Percentiles rank a stretch among this genome's conserved stretches.
phyloP scores from a whole-genome alignment of 2,888 invertebrate genomes.

The Strigamia transsilvanica region DNA sequence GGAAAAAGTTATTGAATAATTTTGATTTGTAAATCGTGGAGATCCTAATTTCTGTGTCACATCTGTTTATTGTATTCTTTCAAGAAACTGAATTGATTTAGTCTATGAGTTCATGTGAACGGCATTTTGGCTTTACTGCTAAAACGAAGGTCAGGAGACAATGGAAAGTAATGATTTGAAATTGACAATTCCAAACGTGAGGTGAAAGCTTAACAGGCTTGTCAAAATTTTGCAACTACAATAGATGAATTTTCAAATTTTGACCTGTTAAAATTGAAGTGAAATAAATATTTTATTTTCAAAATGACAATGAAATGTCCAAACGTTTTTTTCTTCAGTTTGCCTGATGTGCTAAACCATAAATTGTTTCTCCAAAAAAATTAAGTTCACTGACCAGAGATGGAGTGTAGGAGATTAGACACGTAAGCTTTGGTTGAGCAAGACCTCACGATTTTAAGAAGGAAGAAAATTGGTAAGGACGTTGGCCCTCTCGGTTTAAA shows the following conservation, averaged over 20 bases:
- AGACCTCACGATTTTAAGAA: not conserved
- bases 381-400: conserved; percentile 2
- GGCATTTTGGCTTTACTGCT: not conserved
- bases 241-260: too few relatives aligned
- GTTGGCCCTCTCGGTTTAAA: not conserved
- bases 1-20: not conserved
- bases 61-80: not conserved
- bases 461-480: conserved; percentile 2
- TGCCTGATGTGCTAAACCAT: not conserved
- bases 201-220: not conserved
- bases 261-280: too few relatives aligned
- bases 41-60: not conserved
- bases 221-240: not conserved
- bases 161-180: not conserved
- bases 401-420: not conserved
- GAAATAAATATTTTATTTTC: too few relatives aligned
- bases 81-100: not conserved
- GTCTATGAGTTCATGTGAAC: not conserved
- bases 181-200: not conserved
- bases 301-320: too few relatives aligned
- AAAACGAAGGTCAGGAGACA: not conserved
- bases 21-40: not conserved
- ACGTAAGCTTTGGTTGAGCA: conserved; percentile 3
- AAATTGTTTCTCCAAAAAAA: not conserved
- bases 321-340: not conserved